These are phyloP conservation scores for Microtus ochrogaster DNA, from an alignment of 2,113 vertebrate species.

Conservation along the genomic window DNA sequence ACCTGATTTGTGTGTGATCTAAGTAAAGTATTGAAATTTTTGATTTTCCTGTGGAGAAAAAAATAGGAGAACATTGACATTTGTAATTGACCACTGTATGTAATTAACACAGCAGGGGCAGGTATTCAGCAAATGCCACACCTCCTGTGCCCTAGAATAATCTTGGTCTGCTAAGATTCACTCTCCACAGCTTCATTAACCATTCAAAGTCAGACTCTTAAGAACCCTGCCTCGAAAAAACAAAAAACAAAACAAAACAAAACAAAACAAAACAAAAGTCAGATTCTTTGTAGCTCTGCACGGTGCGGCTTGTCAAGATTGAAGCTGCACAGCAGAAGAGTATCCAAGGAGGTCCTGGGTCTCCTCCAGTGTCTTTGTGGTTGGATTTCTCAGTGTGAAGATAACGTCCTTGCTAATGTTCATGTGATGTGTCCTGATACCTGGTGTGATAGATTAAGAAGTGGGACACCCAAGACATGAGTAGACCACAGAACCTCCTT, in stretches of 20 bases:
- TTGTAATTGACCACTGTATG: background rate
- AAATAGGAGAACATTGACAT: background rate
- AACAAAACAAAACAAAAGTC: too few relatives aligned
- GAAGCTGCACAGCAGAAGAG: background rate
- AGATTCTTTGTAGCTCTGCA: background rate
- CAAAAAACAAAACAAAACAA: too few relatives aligned
- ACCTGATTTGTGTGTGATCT: background rate
- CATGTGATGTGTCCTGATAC: background rate
- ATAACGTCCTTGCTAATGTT: too few relatives aligned
- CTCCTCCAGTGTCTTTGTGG: background rate
- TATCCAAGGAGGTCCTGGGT: accelerated
- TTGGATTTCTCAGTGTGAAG: background rate
- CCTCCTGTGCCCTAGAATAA: background rate
- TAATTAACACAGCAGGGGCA: background rate
- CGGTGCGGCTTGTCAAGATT: too few relatives aligned
- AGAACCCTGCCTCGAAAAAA: too few relatives aligned
- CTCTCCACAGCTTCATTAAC: accelerated
- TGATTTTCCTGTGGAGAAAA: background rate
- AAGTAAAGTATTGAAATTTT: background rate
- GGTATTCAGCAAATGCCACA: background rate
- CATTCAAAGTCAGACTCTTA: background rate
- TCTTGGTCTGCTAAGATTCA: background rate
- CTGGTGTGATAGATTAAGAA: background rate
- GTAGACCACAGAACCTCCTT: background rate
- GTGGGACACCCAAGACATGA: too few relatives aligned